phyloP scores from a whole-genome alignment of 2,797 vertebrate species.

The Iguana delicatissima region DNA sequence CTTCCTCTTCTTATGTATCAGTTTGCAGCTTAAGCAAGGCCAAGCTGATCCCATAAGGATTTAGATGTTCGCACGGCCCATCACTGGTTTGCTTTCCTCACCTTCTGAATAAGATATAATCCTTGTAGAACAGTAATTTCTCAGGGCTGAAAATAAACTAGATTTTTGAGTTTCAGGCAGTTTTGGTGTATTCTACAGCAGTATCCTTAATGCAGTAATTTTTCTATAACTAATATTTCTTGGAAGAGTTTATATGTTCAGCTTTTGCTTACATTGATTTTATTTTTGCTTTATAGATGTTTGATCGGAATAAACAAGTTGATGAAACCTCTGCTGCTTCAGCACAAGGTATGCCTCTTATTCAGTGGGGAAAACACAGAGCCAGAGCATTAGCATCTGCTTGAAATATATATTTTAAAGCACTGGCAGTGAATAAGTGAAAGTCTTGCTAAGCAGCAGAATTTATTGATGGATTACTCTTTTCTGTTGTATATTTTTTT shows the following conservation, averaged over 20 bases:
- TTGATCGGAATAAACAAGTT: conserved; percentile 75
- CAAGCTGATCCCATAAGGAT: no score
- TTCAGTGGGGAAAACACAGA: neutral
- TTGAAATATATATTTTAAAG: conserved; percentile 18
- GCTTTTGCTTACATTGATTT: conserved; percentile 30
- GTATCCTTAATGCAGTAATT: neutral
- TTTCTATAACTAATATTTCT: neutral
- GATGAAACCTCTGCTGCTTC: conserved; percentile 80
- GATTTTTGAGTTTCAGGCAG: neutral
- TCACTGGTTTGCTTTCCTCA: no score
- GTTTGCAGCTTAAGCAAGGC: no score
- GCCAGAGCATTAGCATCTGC: neutral
- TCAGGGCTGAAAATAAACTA: neutral
- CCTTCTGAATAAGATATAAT: no score
- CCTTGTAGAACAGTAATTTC: neutral
- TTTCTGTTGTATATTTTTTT: neutral
- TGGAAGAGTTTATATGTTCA: neutral
- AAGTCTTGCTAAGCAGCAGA: neutral
- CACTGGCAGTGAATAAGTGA: neutral
- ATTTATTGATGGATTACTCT: neutral
- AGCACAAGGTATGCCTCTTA: conserved; percentile 78
- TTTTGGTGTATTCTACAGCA: conserved; percentile 29
- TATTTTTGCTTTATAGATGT: conserved; percentile 77
- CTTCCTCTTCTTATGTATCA: no score
- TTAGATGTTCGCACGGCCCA: no score